A percentile compares a stretch with the other conserved stretches of the same genome.
These are phyloP conservation scores for Erethizon dorsatum DNA, from an alignment of 2,797 vertebrate genomes.

Conservation along the genomic window DNA sequence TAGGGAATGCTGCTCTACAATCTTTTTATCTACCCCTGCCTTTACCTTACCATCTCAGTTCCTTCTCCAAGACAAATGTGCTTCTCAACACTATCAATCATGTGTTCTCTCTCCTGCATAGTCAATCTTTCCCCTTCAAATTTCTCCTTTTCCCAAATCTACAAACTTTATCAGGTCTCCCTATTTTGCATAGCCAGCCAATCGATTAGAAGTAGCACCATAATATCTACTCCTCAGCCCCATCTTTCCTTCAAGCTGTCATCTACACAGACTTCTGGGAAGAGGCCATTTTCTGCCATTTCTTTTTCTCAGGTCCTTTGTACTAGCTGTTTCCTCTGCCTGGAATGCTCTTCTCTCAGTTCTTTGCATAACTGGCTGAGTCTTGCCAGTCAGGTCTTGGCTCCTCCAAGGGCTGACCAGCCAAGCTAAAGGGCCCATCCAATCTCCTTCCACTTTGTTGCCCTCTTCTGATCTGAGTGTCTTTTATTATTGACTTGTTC, in stretches of 20 bases:
- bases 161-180: background rate
- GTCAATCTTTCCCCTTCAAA: background rate
- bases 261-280: background rate
- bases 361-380: background rate
- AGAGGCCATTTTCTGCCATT: background rate
- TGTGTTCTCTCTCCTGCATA: background rate
- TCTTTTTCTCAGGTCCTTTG: slow-evolving; percentile 3
- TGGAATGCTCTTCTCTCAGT: background rate
- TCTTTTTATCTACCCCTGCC: background rate
- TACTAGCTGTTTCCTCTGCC: background rate
- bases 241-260: background rate
- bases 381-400: background rate
- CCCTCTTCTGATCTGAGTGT: background rate
- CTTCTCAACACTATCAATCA: background rate
- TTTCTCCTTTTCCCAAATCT: background rate
- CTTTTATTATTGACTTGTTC: background rate
- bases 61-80: background rate
- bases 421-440: background rate
- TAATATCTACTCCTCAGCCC: background rate
- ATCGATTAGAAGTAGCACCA: background rate
- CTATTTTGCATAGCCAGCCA: background rate
- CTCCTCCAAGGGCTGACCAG: background rate
- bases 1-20: background rate
- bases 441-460: background rate
- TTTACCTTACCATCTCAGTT: background rate